Conservation (phyloP, 2,797 vertebrate species). For the Alectoris magna region DNA sequence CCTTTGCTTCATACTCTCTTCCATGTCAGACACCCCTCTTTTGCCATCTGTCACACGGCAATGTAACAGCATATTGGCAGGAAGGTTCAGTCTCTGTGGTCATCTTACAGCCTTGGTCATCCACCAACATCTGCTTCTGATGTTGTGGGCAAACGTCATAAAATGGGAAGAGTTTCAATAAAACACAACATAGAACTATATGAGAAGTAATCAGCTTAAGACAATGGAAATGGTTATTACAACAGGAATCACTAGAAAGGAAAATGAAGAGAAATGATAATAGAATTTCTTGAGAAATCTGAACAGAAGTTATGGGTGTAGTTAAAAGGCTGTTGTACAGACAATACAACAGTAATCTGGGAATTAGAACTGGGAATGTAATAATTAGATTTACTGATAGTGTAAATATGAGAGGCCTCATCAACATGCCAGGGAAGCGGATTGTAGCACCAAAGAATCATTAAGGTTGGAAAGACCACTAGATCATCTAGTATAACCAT, state of each 20-base stretch:
- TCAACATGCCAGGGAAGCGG: not conserved
- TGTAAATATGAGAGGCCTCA: not conserved
- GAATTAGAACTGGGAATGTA: not conserved
- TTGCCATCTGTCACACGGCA: too few relatives aligned
- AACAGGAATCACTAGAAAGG: not conserved
- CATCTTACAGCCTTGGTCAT: too few relatives aligned
- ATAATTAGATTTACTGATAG: not conserved
- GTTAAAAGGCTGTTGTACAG: not conserved
- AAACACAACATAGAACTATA: not conserved
- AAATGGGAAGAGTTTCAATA: not conserved
- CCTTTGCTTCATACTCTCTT: too few relatives aligned
- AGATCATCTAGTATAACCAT: too few relatives aligned
- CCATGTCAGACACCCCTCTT: too few relatives aligned
- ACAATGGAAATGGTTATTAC: not conserved
- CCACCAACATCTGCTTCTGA: too few relatives aligned
- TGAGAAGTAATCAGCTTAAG: not conserved
- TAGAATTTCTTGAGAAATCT: not conserved
- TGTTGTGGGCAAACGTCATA: too few relatives aligned
- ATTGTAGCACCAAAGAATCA: not conserved
- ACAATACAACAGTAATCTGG: not conserved
- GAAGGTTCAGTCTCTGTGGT: too few relatives aligned
- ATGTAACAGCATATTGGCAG: too few relatives aligned
- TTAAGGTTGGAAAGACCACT: too few relatives aligned
- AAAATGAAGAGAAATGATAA: not conserved
- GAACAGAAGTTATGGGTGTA: not conserved